A percentile compares a stretch with the other conserved stretches of the same genome.
These are phyloP conservation scores for Epicauta chinensis DNA, from an alignment of 1,140 invertebrate species.

Conservation along the genomic window DNA sequence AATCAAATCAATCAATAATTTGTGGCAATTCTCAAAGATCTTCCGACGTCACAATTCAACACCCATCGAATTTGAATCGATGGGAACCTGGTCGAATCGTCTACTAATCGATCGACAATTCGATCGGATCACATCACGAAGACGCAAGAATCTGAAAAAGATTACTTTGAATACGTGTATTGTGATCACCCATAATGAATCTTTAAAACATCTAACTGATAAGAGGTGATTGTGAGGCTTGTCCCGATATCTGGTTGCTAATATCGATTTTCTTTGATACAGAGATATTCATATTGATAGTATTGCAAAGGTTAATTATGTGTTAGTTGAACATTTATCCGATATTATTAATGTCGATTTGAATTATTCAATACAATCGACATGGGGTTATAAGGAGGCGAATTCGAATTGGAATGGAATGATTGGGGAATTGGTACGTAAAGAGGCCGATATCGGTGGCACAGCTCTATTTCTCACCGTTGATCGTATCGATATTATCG, in stretches of 20 bases:
- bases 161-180: constrained; percentile 44
- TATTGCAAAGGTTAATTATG: constrained; percentile 58
- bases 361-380: constrained; percentile 45
- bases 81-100: constrained; percentile 22
- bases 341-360: constrained; percentile 53
- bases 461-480: constrained; percentile 54
- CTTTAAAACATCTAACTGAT: constrained; percentile 54
- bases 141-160: constrained; percentile 43
- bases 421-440: constrained; percentile 52
- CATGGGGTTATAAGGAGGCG: constrained; percentile 50
- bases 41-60: constrained; percentile 22
- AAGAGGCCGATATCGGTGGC: constrained; percentile 56
- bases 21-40: constrained; percentile 26
- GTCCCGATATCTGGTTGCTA: too few species aligned
- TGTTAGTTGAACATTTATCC: constrained; percentile 48
- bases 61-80: constrained; percentile 25
- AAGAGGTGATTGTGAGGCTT: constrained; percentile 44
- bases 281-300: constrained; percentile 54
- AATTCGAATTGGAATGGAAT: constrained; percentile 54
- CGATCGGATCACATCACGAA: constrained; percentile 20
- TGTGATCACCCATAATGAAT: constrained; percentile 53
- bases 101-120: constrained; percentile 12
- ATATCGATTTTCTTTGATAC: constrained; percentile 3
- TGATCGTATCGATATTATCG: constrained; percentile 52
- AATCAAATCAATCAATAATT: constrained; percentile 3